phyloP scores from a whole-genome alignment of 2,888 invertebrate species.

The Drosophila kambysellisi region DNA sequence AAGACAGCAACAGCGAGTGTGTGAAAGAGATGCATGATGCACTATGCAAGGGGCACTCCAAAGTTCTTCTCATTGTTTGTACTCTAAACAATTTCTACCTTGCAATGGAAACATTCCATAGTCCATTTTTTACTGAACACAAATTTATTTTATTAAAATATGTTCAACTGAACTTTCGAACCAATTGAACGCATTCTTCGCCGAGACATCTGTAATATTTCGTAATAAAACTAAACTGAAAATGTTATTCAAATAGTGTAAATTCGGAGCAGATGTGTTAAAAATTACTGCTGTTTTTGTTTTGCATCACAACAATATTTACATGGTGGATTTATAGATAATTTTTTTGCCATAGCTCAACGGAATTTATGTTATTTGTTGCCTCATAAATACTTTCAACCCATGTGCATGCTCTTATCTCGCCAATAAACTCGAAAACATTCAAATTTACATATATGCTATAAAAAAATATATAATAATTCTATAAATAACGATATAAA shows the following conservation, averaged over 20 bases:
- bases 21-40: background rate
- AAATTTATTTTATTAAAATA: constrained; percentile 1
- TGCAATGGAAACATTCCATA: constrained; percentile 10
- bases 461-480: constrained; percentile 6
- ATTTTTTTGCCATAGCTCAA: background rate
- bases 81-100: background rate
- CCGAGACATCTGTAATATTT: background rate
- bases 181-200: background rate
- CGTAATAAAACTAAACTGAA: constrained; percentile 3
- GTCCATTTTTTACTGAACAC: background rate
- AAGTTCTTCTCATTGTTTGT: constrained; percentile 13
- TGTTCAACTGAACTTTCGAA: background rate
- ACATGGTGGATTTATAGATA: background rate
- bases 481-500: constrained; percentile 21
- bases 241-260: background rate
- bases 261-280: background rate
- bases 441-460: constrained; percentile 40
- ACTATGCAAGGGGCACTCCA: constrained; percentile 16
- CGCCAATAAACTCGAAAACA: constrained; percentile 30
- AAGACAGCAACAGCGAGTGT: background rate
- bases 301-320: background rate
- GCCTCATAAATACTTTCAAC: constrained; percentile 17
- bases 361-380: constrained; percentile 24
- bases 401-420: constrained; percentile 48
- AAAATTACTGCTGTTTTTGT: background rate